Evolutionary conservation across 2,113 vertebrate species (phyloP).

Genomic region (Misgurnus anguillicaudatus): DNA sequence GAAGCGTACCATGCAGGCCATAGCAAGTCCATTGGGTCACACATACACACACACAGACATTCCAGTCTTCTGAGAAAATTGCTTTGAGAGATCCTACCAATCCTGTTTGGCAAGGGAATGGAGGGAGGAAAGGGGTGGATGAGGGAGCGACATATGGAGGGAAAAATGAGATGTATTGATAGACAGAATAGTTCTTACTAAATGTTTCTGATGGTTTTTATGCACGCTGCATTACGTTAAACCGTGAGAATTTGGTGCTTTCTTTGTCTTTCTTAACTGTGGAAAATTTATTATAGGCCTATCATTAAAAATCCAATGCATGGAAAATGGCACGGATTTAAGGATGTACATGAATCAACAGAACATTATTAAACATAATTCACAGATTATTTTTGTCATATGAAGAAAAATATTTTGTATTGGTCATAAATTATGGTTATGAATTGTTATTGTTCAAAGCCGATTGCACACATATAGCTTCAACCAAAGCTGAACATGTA

Average conservation of each 20-base stretch:
- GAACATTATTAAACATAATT: neutral
- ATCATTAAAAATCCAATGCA: constrained; percentile 6
- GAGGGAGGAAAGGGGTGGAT: constrained; percentile 29
- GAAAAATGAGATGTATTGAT: constrained; percentile 24
- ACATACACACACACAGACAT: constrained; percentile 28
- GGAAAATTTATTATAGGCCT: constrained; percentile 12
- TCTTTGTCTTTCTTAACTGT: neutral
- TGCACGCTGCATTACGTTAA: constrained; percentile 70
- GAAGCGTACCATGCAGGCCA: constrained; percentile 13
- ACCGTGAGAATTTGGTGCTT: constrained; percentile 50
- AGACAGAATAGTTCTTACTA: constrained; percentile 65
- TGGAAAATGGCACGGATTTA: neutral
- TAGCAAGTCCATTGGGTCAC: constrained; percentile 13
- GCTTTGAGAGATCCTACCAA: constrained; percentile 35
- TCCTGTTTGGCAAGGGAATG: constrained; percentile 42
- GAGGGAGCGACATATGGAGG: constrained; percentile 17
- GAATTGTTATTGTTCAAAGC: neutral
- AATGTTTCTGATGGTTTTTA: constrained; percentile 65
- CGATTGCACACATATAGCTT: neutral
- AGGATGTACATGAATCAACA: neutral
- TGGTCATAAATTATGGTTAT: too few relatives aligned
- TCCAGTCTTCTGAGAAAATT: constrained; percentile 39
- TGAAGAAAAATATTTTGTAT: neutral
- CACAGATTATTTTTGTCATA: neutral
- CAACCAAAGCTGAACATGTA: too few relatives aligned